These are phyloP conservation scores for Diceros bicornis DNA, from an alignment of 2,797 vertebrate genomes.

Conservation along the genomic window DNA sequence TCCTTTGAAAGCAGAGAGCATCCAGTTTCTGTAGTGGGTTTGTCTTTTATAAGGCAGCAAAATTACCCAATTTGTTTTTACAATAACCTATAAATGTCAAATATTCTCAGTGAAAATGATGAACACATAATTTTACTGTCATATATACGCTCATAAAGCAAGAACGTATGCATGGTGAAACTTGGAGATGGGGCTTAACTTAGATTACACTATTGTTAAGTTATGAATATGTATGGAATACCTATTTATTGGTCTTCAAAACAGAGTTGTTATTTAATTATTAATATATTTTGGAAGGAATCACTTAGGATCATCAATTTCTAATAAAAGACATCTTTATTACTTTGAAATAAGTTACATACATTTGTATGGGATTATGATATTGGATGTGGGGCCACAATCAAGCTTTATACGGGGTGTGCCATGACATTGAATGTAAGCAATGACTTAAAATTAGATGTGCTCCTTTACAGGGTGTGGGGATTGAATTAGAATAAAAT, in stretches of 20 bases:
- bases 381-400: neutral
- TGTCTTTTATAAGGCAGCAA: conserved; percentile 64
- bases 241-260: neutral
- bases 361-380: neutral
- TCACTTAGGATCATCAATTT: neutral
- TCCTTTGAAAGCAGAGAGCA: conserved; percentile 52
- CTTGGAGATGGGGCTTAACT: neutral
- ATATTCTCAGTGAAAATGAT: conserved; percentile 57
- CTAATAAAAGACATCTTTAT: neutral
- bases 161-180: neutral
- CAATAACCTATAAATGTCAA: conserved; percentile 56
- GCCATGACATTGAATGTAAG: neutral
- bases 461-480: neutral
- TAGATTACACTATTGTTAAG: conserved; percentile 17
- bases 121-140: conserved; percentile 70
- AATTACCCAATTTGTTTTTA: conserved; percentile 67
- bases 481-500: conserved; percentile 7
- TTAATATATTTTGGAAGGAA: conserved; percentile 32
- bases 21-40: neutral
- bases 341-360: conserved; percentile 14
- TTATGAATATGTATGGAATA: neutral
- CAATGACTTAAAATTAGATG: neutral
- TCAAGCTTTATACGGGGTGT: neutral
- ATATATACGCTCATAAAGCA: conserved; percentile 31
- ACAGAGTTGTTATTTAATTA: neutral